phyloP scores from a whole-genome alignment of 2,888 invertebrate species.

The Microctonus brassicae region DNA sequence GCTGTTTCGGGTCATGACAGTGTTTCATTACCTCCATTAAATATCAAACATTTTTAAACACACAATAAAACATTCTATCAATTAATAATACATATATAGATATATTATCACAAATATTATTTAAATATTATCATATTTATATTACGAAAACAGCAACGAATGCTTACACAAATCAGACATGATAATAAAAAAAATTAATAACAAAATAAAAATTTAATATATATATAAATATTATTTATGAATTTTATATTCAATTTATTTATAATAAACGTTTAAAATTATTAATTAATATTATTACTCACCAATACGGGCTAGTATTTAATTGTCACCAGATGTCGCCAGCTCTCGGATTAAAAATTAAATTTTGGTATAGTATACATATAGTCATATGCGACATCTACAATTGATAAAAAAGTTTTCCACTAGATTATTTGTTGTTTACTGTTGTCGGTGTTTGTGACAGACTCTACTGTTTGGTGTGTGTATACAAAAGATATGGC shows the following conservation, averaged over 20 bases:
- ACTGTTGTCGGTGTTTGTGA: conserved; percentile 7
- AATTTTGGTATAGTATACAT: background rate
- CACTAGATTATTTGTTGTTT: background rate
- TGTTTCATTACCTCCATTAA: conserved; percentile 71
- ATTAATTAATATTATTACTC: no score
- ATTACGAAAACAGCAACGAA: no score
- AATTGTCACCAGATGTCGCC: conserved; percentile 42
- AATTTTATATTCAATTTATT: no score
- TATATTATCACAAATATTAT: no score
- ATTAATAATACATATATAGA: no score
- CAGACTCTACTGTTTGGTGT: background rate
- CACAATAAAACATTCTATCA: no score
- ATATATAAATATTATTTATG: no score
- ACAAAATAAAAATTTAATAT: no score
- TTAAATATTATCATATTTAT: no score
- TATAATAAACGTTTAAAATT: background rate
- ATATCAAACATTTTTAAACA: conserved; percentile 37
- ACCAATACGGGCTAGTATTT: no score
- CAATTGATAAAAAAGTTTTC: background rate
- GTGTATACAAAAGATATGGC: background rate
- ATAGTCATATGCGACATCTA: conserved; percentile 26
- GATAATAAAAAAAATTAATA: no score
- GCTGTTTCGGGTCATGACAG: conserved; percentile 75
- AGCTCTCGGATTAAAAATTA: conserved; percentile 6
- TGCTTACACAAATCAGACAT: no score